Conservation (phyloP, 2,113 vertebrate genomes). For the Daubentonia madagascariensis region DNA sequence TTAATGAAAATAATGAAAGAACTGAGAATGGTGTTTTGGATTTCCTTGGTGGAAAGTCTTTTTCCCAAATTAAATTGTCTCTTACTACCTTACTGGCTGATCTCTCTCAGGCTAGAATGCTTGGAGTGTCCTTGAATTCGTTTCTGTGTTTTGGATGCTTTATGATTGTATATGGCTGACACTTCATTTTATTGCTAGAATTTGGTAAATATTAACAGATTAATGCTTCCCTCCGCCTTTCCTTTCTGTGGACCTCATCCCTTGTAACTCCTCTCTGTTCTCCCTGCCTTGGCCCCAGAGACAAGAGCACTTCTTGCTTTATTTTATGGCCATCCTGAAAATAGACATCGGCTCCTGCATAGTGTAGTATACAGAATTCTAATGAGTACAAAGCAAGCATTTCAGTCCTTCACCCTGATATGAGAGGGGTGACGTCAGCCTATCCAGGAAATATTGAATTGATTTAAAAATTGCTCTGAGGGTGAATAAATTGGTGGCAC, state of each 20-base stretch:
- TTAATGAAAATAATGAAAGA: slow-evolving; percentile 56
- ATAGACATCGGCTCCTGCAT: background rate
- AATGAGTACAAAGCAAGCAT: slow-evolving; percentile 22
- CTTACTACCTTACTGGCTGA: background rate
- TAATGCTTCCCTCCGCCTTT: background rate
- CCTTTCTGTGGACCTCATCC: background rate
- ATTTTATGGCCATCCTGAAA: slow-evolving; percentile 56
- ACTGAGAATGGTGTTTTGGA: background rate
- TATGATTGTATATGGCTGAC: background rate
- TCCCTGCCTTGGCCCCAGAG: background rate
- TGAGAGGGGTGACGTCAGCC: background rate
- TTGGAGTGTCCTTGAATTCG: background rate
- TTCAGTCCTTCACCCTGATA: background rate
- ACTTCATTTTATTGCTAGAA: slow-evolving; percentile 45
- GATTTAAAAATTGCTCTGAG: slow-evolving; percentile 41
- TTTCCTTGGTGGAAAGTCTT: slow-evolving; percentile 27
- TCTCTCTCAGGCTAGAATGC: background rate
- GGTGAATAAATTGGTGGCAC: background rate
- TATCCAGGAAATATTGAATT: slow-evolving; percentile 63
- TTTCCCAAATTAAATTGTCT: slow-evolving; percentile 5
- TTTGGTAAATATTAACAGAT: background rate
- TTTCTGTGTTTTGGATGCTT: slow-evolving; percentile 2
- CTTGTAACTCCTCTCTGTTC: background rate
- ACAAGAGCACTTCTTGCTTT: background rate
- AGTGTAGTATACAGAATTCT: slow-evolving; percentile 66